Conservation (phyloP, 2,113 vertebrate species). For the Ctenodactylus gundi region DNA sequence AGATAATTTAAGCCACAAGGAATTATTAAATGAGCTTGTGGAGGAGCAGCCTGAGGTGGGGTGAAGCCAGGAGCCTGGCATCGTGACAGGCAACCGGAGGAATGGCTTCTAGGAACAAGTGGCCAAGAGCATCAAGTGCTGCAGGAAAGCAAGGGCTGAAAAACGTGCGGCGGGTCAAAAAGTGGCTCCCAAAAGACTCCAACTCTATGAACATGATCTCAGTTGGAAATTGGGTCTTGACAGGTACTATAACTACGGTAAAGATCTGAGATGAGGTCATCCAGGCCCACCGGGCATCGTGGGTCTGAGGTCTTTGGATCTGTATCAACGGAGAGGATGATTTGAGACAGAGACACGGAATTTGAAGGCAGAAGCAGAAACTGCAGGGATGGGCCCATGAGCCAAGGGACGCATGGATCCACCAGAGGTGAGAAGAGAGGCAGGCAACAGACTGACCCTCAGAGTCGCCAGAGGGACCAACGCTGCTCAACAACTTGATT, state of each 20-base stretch:
- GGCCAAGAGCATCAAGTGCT: background rate
- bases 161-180: background rate
- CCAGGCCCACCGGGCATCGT: background rate
- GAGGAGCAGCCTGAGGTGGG: background rate
- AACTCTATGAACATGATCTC: background rate
- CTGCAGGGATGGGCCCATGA: background rate
- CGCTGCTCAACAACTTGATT: background rate
- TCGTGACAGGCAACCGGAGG: background rate
- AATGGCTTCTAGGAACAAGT: background rate
- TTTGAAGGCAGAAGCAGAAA: background rate
- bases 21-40: background rate
- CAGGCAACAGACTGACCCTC: fast-evolving
- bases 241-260: background rate
- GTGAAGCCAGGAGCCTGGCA: background rate
- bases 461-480: background rate
- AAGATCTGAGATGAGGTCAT: background rate
- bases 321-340: background rate
- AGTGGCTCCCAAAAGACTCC: background rate
- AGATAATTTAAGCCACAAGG: too few relatives aligned
- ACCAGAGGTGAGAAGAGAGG: background rate
- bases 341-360: background rate
- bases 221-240: background rate
- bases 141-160: background rate
- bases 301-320: background rate
- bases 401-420: background rate